Evolutionary conservation across 2,797 vertebrate species (phyloP).

Genomic region (Tapera naevia): DNA sequence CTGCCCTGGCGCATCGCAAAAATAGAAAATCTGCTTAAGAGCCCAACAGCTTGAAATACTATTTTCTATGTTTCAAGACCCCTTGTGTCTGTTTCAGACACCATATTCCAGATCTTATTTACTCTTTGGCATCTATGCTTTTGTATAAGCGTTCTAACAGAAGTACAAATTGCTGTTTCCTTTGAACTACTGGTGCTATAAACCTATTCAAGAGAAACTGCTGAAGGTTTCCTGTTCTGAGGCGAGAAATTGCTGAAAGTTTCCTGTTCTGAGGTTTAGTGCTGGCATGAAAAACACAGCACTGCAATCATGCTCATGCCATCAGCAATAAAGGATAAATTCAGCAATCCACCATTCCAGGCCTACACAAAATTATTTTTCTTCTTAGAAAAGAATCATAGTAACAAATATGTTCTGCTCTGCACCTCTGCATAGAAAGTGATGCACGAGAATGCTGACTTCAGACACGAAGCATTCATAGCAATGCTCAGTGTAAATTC

Average conservation of each 20-base stretch:
- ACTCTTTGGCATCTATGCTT: background rate
- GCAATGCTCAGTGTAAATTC: background rate
- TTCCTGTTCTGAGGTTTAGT: background rate
- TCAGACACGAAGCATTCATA: background rate
- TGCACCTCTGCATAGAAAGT: background rate
- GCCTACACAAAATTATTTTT: background rate
- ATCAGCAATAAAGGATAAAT: background rate
- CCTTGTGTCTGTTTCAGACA: background rate
- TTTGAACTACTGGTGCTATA: background rate
- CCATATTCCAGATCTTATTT: background rate
- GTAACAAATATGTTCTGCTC: background rate
- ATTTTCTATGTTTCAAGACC: no score
- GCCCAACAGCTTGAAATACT: no score
- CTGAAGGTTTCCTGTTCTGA: background rate
- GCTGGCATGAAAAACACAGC: background rate
- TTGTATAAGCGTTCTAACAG: background rate
- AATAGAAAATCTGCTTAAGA: no score
- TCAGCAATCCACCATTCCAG: background rate
- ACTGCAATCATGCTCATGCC: background rate
- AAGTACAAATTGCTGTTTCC: background rate
- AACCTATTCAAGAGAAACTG: background rate
- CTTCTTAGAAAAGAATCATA: background rate
- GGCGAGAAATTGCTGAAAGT: no score
- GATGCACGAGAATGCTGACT: accelerated
- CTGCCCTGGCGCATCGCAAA: no score